Percentiles rank a stretch among this genome's conserved stretches.
Conservation (phyloP, 2,888 invertebrate genomes). For the Zygaena filipendulae region DNA sequence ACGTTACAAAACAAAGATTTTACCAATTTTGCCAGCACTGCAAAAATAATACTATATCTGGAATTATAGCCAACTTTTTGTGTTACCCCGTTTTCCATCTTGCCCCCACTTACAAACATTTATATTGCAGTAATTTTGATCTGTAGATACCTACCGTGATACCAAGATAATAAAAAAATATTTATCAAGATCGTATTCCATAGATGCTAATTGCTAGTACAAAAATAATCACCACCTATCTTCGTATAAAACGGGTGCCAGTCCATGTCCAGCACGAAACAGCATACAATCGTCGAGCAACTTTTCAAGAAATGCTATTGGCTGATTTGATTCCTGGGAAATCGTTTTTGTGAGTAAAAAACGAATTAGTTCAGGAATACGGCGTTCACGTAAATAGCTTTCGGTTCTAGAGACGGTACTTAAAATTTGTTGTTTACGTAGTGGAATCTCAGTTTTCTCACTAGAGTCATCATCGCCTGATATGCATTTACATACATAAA, state of each 20-base stretch:
- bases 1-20: no score
- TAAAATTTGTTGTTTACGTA: slow-evolving; percentile 32
- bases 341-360: slow-evolving; percentile 44
- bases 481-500: slow-evolving; percentile 35
- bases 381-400: slow-evolving; percentile 39
- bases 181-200: no score
- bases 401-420: slow-evolving; percentile 37
- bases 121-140: not conserved
- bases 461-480: slow-evolving; percentile 21
- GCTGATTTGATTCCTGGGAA: slow-evolving; percentile 27
- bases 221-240: slow-evolving; percentile 27
- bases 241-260: slow-evolving; percentile 47
- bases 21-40: no score
- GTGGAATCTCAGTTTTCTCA: slow-evolving; percentile 22
- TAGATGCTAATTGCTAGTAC: no score
- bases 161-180: no score
- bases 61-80: no score
- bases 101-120: no score
- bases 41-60: no score
- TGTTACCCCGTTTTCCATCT: no score
- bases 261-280: slow-evolving; percentile 43
- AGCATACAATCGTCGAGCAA: slow-evolving; percentile 49
- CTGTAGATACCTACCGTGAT: no score
- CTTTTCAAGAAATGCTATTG: slow-evolving; percentile 31
- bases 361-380: slow-evolving; percentile 47